phyloP scores from a whole-genome alignment of 2,113 vertebrate species.

The Alosa alosa region DNA sequence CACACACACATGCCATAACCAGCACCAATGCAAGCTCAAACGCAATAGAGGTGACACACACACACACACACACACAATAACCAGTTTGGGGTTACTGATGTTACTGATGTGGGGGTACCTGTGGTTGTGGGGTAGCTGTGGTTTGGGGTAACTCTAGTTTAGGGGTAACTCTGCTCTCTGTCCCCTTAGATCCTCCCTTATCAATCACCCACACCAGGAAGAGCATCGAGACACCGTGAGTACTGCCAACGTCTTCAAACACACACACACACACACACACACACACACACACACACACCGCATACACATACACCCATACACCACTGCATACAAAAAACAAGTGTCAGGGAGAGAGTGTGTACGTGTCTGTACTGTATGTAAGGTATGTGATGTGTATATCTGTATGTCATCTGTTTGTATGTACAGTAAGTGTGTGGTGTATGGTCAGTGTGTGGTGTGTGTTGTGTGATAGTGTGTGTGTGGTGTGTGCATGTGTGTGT shows the following conservation, averaged over 20 bases:
- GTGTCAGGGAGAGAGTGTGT: neutral
- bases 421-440: neutral
- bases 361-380: neutral
- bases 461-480: neutral
- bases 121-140: neutral
- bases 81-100: neutral
- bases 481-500: neutral
- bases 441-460: neutral
- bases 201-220: slow-evolving; percentile 99
- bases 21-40: slow-evolving; percentile 94
- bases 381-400: neutral
- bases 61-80: neutral
- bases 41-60: slow-evolving; percentile 88
- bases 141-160: neutral
- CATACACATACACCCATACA: neutral
- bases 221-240: slow-evolving; percentile 99
- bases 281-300: neutral
- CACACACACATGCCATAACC: slow-evolving; percentile 66
- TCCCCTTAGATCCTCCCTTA: slow-evolving; percentile 91
- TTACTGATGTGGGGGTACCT: neutral
- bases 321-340: no score
- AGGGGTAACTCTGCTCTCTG: slow-evolving; percentile 49
- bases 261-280: neutral
- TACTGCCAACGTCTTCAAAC: slow-evolving; percentile 49
- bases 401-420: neutral